phyloP scores from a whole-genome alignment of 2,797 vertebrate species.

The Rhinophrynus dorsalis region DNA sequence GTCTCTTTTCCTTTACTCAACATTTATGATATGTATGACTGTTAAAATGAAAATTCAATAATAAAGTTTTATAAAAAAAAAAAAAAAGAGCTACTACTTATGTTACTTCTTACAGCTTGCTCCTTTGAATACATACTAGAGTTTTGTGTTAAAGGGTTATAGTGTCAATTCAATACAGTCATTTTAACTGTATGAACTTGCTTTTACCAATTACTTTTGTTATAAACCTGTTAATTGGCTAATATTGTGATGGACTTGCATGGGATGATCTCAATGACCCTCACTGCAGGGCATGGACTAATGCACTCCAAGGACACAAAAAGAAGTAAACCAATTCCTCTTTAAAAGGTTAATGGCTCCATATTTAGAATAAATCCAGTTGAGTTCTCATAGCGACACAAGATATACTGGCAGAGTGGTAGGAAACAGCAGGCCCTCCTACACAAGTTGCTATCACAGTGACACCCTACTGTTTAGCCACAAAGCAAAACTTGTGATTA shows the following conservation, averaged over 20 bases:
- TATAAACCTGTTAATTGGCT: no score
- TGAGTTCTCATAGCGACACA: constrained; percentile 14
- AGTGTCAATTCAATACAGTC: no score
- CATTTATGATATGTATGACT: no score
- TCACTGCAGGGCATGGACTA: constrained; percentile 1
- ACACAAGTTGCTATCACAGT: constrained; percentile 36
- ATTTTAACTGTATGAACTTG: no score
- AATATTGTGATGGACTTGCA: constrained; percentile 1
- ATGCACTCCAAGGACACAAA: background rate
- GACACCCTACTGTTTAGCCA: constrained; percentile 39
- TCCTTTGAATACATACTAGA: no score
- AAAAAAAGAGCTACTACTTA: no score
- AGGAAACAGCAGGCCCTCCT: constrained; percentile 26
- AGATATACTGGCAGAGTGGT: constrained; percentile 17
- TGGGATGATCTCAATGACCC: background rate
- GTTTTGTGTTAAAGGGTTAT: no score
- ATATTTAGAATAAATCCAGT: constrained; percentile 17
- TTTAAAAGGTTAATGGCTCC: constrained; percentile 44
- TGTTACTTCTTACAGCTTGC: no score
- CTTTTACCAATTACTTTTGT: no score
- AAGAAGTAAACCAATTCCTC: background rate
- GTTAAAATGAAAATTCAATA: no score
- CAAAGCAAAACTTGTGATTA: constrained; percentile 39
- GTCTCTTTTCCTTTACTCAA: no score
- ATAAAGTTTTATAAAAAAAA: no score